These are phyloP conservation scores for Tetragonula carbonaria DNA, from an alignment of 2,888 invertebrate genomes.

Conservation along the genomic window DNA sequence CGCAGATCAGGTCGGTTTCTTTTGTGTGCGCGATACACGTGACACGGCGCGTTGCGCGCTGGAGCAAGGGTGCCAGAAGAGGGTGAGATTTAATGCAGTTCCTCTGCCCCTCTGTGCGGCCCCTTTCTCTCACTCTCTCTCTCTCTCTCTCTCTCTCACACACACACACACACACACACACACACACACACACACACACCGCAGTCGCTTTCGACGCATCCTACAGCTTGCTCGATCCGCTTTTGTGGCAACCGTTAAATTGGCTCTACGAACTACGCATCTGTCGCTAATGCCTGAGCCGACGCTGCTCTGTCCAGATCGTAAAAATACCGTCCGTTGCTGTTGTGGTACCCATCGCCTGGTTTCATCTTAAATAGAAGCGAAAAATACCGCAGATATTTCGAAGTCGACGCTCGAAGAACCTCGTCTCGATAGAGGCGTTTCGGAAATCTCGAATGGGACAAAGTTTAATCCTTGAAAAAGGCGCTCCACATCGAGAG, in stretches of 20 bases:
- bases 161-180: too few relatives aligned
- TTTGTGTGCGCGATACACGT: constrained; percentile 69
- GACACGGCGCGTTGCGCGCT: constrained; percentile 48
- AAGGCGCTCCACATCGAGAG: not conserved
- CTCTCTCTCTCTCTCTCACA: not conserved
- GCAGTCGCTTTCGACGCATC: constrained; percentile 48
- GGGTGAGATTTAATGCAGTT: constrained; percentile 72
- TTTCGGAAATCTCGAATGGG: not conserved
- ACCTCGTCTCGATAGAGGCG: not conserved
- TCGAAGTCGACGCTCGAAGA: constrained; percentile 1
- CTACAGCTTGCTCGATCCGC: constrained; percentile 63
- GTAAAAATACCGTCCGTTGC: constrained; percentile 48
- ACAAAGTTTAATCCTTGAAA: constrained; percentile 4
- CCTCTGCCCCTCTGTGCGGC: not conserved
- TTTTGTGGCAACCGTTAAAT: constrained; percentile 76
- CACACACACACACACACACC: too few relatives aligned
- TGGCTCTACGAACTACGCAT: constrained; percentile 72
- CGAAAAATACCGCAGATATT: not conserved
- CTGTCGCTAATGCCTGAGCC: constrained; percentile 69
- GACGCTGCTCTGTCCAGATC: constrained; percentile 38
- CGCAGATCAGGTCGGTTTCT: constrained; percentile 68
- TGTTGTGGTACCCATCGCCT: constrained; percentile 22
- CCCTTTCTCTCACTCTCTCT: not conserved
- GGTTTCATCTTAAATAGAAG: constrained; percentile 30
- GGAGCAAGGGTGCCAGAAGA: constrained; percentile 64